Conservation (phyloP, 2,113 vertebrate species). For the Megaleporinus macrocephalus region DNA sequence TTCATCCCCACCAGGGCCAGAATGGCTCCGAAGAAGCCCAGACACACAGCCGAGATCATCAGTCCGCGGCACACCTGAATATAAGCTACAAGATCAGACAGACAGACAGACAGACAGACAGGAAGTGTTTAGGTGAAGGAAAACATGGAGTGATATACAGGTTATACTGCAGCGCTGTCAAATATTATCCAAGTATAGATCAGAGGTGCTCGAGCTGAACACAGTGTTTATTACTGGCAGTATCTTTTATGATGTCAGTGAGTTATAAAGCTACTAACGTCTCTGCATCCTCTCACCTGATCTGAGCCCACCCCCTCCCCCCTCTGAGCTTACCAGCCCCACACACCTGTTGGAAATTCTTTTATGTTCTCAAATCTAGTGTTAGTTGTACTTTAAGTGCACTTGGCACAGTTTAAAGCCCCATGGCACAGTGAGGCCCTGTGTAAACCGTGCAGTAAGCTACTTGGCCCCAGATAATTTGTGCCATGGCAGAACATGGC, state of each 20-base stretch:
- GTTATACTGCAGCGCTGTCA: too few species aligned
- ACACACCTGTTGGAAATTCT: neutral
- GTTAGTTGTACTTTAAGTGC: conserved; percentile 14
- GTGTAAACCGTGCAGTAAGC: conserved; percentile 30
- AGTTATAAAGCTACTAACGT: too few species aligned
- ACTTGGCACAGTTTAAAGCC: conserved; percentile 14
- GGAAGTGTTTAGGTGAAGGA: neutral
- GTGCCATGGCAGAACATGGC: conserved; percentile 41
- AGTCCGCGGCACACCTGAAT: conserved; percentile 95
- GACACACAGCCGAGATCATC: conserved; percentile 90
- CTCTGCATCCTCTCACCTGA: too few species aligned
- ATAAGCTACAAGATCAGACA: conserved; percentile 78
- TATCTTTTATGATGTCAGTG: neutral
- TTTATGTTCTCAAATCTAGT: conserved; percentile 11
- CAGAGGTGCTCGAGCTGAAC: neutral
- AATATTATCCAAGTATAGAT: too few species aligned
- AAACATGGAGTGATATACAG: neutral
- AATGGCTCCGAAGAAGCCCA: conserved; percentile 90
- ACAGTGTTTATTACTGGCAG: neutral
- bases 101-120: neutral
- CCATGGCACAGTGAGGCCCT: conserved; percentile 28
- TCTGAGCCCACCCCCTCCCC: too few species aligned
- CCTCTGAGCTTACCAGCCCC: too few species aligned
- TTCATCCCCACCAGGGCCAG: conserved; percentile 95
- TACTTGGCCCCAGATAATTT: conserved; percentile 48